Evolutionary conservation across 30 jellyfish, hydroid and myxozoan species (phyloP).

Genomic region (Haliclystus octoradiatus): DNA sequence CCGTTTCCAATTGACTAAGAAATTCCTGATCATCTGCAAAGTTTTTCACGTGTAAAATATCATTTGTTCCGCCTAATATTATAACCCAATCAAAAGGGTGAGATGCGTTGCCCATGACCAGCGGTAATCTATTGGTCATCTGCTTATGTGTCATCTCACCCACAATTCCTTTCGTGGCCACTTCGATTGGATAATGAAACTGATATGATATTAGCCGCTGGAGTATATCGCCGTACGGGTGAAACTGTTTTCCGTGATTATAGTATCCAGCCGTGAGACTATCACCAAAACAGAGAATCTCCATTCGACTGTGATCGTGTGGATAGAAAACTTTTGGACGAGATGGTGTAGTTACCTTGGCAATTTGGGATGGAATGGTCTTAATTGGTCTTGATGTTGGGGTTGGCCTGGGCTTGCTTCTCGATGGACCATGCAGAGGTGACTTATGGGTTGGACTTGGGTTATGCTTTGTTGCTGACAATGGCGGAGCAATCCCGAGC

Average conservation of each 20-base stretch:
- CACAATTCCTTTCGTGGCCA: constrained; percentile 85
- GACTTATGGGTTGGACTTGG: too few species aligned
- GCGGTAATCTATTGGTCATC: constrained; percentile 82
- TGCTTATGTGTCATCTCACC: constrained; percentile 99
- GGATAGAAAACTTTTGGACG: constrained; percentile 56
- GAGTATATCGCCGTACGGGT: constrained; percentile 71
- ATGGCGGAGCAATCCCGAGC: too few species aligned
- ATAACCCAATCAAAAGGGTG: constrained; percentile 82
- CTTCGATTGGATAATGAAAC: constrained; percentile 30
- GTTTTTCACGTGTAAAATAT: constrained; percentile 89
- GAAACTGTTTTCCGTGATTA: constrained; percentile 75
- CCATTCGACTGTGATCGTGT: constrained; percentile 52
- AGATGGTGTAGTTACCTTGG: too few species aligned
- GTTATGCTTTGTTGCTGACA: too few species aligned
- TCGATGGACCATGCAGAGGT: too few species aligned
- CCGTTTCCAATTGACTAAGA: constrained; percentile 74
- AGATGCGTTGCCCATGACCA: constrained; percentile 79
- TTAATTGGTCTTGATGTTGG: too few species aligned
- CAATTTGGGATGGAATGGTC: too few species aligned
- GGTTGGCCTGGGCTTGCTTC: too few species aligned
- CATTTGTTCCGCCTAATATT: constrained; percentile 92
- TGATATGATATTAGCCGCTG: constrained; percentile 22
- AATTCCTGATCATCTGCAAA: constrained; percentile 95
- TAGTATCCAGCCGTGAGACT: constrained; percentile 96
- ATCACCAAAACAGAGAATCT: constrained; percentile 90